Base-by-base conservation (phyloP, 2,888 invertebrate genomes). In the Lithosia quadra region DNA sequence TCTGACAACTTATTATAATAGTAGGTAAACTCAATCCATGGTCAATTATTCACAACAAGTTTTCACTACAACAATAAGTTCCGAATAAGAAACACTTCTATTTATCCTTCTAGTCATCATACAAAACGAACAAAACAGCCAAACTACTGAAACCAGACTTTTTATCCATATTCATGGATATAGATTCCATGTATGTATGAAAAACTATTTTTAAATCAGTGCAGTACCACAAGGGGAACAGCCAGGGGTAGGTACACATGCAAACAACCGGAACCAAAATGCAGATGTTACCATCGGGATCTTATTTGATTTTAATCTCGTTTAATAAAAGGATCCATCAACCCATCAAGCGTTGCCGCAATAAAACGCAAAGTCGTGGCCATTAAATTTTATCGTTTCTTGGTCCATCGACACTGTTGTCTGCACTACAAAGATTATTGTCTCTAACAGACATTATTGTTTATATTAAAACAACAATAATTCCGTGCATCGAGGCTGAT, bases 341-440 rank as follows among this genome's bases (percentile, higher is more conserved):
- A 13, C 13, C 70, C 49, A 71, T 71, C 75, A 75, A 68, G 74
- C 69, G 68, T 73, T 70, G 33, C 57, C 62, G 66, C 64, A 72
- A 74, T 78, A 78, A 71, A 72, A 75, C 66, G 59, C 60, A 69
- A 63, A 63, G 71, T 62, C 58, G 33, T 3, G 24, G 22, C 63
- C 68, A 72, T 76, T 69, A 75, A 69, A 67, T 70, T 72, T 70
- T 71, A 71, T 71, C 22, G 24, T 67, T 56, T 67, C 49, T 63
- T 57, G 33, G 57, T 67, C 28, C 15, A 9, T 28, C 59, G 22
- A 65, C 53, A 60, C 65, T 65, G 9, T 39, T 18, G 62, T 18
- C n/a, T 43, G n/a, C n/a, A 58, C 39, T 56, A 36, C 24, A 13
- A 28, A 57, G 39, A 65, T 65, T 57, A 36, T 36, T n/a, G n/a